Conservation (phyloP, 2,797 vertebrate genomes). For the Enteromius treurensis region DNA sequence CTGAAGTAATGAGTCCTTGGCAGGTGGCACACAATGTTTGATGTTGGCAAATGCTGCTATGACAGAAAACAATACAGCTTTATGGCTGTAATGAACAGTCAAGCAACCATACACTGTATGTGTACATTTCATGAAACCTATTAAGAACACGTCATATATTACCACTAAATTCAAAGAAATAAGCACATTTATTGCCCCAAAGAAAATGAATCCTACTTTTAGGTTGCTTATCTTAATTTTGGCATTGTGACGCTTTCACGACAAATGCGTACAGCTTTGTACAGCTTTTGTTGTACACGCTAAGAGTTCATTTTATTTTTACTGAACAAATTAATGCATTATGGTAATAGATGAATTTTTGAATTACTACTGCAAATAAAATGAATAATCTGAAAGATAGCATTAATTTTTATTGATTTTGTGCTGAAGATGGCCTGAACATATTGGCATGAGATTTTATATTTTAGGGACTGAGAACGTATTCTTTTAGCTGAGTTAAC, state of each 20-base stretch:
- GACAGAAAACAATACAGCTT: background rate
- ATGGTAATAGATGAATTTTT: background rate
- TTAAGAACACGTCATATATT: background rate
- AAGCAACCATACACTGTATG: background rate
- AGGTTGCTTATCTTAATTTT: background rate
- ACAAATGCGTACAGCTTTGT: background rate
- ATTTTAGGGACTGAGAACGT: background rate
- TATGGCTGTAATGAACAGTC: background rate
- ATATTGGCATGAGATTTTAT: background rate
- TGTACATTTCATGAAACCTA: background rate
- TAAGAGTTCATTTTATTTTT: background rate
- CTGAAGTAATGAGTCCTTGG: constrained; percentile 46
- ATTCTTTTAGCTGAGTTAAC: background rate
- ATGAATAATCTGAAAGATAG: background rate
- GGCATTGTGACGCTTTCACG: background rate
- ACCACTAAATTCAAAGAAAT: background rate
- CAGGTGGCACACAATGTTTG: background rate
- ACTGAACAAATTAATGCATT: background rate
- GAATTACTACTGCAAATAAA: background rate
- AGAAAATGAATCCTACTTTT: background rate
- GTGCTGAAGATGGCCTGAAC: background rate
- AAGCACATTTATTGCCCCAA: background rate
- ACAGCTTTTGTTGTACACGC: too few species aligned
- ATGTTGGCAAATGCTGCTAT: background rate
- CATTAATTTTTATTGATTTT: background rate